These are phyloP conservation scores for Apaloderma vittatum DNA, from an alignment of 2,113 vertebrate genomes.

Conservation along the genomic window DNA sequence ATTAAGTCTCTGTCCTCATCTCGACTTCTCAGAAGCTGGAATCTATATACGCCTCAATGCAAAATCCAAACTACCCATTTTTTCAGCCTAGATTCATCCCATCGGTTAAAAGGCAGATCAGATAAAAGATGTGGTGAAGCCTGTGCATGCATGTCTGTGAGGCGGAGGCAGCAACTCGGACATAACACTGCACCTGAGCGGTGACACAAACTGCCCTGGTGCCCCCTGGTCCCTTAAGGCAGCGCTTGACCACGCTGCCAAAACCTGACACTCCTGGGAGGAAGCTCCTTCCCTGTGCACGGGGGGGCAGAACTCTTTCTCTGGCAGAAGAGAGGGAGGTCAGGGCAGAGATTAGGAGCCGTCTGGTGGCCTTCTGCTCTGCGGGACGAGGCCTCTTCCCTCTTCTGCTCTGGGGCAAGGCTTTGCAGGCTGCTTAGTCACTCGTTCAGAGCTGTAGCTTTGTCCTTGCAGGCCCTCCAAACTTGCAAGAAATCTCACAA, in stretches of 20 bases:
- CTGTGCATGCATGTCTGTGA: background rate
- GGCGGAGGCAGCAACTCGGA: background rate
- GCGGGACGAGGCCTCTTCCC: background rate
- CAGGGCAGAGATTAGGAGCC: background rate
- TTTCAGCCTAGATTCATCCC: background rate
- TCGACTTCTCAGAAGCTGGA: background rate
- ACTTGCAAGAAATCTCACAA: background rate
- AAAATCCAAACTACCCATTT: background rate
- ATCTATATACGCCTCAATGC: background rate
- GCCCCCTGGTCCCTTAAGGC: background rate
- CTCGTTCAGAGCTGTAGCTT: background rate
- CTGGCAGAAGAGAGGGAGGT: background rate
- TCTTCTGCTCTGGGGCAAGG: background rate
- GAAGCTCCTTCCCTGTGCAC: background rate
- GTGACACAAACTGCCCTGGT: background rate
- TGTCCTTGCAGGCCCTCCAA: background rate
- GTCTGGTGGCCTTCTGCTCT: background rate
- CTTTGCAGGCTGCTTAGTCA: background rate
- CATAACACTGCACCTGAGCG: fast-evolving
- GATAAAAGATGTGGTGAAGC: background rate
- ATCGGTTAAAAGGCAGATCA: background rate
- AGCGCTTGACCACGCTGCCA: background rate
- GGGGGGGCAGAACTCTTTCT: background rate
- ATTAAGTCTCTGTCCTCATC: background rate
- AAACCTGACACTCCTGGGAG: background rate